Conservation (phyloP, 2,113 vertebrate genomes). For the Megalops atlanticus region DNA sequence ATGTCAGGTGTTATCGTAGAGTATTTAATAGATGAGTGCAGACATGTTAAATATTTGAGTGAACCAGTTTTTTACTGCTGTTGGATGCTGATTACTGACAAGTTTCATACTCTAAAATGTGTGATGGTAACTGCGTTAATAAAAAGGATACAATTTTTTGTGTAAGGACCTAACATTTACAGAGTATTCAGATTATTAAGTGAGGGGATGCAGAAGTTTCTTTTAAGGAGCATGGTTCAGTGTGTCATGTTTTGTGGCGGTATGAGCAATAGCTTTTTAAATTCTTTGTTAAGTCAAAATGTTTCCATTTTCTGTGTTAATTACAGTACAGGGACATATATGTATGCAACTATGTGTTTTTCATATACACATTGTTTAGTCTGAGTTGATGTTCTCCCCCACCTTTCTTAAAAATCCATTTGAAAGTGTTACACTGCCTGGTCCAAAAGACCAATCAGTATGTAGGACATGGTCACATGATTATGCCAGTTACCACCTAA, state of each 20-base stretch:
- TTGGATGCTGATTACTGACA: not conserved
- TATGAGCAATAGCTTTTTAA: not conserved
- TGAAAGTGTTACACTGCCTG: not conserved
- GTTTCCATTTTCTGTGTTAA: not conserved
- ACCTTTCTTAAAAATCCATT: no score
- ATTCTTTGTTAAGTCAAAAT: not conserved
- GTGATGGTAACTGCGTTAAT: no score
- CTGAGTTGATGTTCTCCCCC: no score
- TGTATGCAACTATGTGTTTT: not conserved
- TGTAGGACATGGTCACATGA: not conserved
- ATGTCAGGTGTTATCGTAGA: not conserved
- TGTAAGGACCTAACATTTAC: not conserved
- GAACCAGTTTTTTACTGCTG: not conserved
- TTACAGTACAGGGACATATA: not conserved
- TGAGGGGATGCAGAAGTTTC: not conserved
- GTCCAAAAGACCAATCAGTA: not conserved
- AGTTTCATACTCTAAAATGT: not conserved
- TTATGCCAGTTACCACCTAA: not conserved
- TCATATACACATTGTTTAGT: no score
- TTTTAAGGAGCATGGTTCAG: no score
- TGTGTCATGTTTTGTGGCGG: no score
- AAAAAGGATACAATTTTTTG: not conserved
- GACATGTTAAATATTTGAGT: slow-evolving; percentile 1
- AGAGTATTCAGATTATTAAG: not conserved
- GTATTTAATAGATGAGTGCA: not conserved